Conservation (phyloP, 2,113 vertebrate species). For the Oreochromis aureus region DNA sequence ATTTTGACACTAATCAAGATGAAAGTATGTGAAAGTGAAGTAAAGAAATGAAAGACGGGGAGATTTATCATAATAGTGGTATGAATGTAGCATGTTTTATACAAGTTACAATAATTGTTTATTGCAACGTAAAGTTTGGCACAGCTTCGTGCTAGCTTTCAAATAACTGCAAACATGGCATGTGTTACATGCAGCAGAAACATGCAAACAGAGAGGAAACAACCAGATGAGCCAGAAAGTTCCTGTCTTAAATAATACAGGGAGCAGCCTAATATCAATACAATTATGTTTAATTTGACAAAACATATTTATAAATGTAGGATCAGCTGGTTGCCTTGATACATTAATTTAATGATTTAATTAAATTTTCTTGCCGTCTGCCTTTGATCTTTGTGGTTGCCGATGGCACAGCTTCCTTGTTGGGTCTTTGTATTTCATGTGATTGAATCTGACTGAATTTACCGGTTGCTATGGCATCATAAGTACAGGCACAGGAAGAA, state of each 20-base stretch:
- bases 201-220: not conserved
- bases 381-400: not conserved
- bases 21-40: not conserved
- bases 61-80: not conserved
- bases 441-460: not conserved
- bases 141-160: not conserved
- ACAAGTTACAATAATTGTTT: not conserved
- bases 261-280: not conserved
- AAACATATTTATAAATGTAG: not conserved
- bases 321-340: not conserved
- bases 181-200: not conserved
- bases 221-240: not conserved
- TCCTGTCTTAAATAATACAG: not conserved
- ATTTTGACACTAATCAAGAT: not conserved
- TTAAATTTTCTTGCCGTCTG: not conserved
- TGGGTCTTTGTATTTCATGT: not conserved
- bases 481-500: not conserved
- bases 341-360: not conserved
- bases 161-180: not conserved
- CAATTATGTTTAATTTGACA: not conserved
- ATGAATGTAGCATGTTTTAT: not conserved
- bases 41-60: not conserved
- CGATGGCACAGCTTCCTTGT: not conserved
- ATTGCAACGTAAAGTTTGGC: not conserved
- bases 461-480: not conserved